Base-by-base conservation (phyloP, 2,797 vertebrate species). In the Tolypeutes matacus region DNA sequence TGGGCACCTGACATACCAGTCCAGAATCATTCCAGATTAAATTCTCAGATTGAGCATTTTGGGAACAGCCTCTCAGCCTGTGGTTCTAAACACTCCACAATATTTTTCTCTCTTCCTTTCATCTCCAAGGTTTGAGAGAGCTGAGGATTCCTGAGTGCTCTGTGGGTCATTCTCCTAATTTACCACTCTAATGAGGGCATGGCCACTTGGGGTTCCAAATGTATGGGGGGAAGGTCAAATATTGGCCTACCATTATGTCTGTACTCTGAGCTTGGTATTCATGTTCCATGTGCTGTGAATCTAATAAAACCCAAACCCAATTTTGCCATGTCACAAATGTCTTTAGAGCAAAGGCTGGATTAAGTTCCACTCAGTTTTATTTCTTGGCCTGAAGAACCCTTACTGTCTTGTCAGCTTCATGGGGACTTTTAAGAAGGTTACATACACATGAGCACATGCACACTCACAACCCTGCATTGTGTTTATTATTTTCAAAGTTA, bases 181-280 rank as follows among this genome's bases (percentile, higher is more conserved):
- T 25, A 1, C 49, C 2, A 2, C 62, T 17, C 0, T 12, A 4
- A 2, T 2, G 58, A 0, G 12, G 23, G 10, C 1, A 1, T 5
- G 1, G 25, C 10, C n/a, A 1, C 31, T 20, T 20, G n/a, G n/a
- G 70, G 29, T 29, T 8, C 81, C 7, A 0, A 6, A 6, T 8
- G 29, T 3, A 25, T 1, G 14, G 49, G 64, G 51, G 14, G 39
- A 39, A 39, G 39, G 7, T 39, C 14, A 49, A 2, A 0, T 17
- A 39, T 51, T 29, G 27, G 58, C 25, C 12, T 51, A 25, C 73
- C 46, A 5, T 51, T 21, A 0, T 9, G 75, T 34, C 87, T 42
- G 49, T 25, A 21, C 36, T 39, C 42, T 18, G n/a, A 65, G 60
- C 64, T 13, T 14, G 7, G 7, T 29, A 65, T 12, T 49, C 73